These are phyloP conservation scores for Ceryle rudis DNA, from an alignment of 2,797 vertebrate species.

Conservation along the genomic window DNA sequence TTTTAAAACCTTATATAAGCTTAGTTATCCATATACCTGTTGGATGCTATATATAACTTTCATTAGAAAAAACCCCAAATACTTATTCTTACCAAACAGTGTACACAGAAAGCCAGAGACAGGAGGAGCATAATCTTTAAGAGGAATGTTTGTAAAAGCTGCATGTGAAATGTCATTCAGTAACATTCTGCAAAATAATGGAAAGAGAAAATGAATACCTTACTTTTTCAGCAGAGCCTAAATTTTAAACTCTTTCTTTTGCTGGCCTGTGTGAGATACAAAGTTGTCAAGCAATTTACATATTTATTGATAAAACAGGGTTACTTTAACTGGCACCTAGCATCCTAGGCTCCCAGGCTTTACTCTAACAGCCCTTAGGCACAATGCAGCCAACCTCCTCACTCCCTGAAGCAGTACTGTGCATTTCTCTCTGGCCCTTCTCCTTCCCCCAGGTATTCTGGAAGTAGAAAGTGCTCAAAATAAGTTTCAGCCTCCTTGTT, in stretches of 20 bases:
- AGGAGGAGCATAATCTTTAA: not conserved
- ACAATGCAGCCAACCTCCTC: not conserved
- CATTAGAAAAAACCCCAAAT: fast-evolving
- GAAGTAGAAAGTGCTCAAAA: not conserved
- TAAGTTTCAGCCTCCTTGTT: not conserved
- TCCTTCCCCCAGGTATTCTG: not conserved
- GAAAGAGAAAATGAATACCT: not conserved
- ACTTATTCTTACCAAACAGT: not conserved
- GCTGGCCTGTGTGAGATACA: not conserved
- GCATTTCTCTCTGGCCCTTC: not conserved
- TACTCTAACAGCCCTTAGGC: not conserved
- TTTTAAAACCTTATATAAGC: not conserved
- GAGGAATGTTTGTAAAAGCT: not conserved
- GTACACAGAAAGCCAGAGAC: not conserved
- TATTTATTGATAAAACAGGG: not conserved
- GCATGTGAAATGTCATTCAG: not conserved
- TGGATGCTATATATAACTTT: not conserved
- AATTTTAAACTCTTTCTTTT: not conserved
- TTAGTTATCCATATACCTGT: not conserved
- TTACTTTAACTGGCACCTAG: not conserved
- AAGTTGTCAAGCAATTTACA: not conserved
- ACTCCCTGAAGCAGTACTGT: not conserved
- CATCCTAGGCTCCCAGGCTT: not conserved
- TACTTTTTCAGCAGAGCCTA: not conserved
- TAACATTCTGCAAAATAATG: not conserved